Conservation (phyloP, 1,140 invertebrate species). For the Lepidurus arcticus region DNA sequence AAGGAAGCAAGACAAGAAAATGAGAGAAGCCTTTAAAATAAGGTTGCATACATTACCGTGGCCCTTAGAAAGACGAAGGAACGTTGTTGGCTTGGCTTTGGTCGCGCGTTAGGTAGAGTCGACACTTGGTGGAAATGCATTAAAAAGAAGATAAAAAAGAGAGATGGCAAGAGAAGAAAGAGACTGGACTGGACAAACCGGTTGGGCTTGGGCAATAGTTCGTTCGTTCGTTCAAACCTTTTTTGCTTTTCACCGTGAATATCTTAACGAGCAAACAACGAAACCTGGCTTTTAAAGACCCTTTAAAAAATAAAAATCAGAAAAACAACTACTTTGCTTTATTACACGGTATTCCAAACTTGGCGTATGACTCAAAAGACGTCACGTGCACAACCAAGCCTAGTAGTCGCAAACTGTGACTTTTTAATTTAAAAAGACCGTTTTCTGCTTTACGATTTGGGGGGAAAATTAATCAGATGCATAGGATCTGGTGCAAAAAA, state of each 20-base stretch:
- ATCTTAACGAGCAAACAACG: not conserved
- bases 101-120: not conserved
- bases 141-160: not conserved
- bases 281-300: not conserved
- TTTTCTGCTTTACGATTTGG: no score
- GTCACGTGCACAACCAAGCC: no score
- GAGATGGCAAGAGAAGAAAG: not conserved
- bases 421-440: no score
- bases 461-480: no score
- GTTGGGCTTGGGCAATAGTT: not conserved
- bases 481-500: no score
- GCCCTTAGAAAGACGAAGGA: not conserved
- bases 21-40: not conserved
- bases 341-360: not conserved
- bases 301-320: not conserved
- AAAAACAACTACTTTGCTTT: not conserved
- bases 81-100: not conserved
- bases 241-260: not conserved
- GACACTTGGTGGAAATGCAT: not conserved
- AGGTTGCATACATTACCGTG: constrained; percentile 11
- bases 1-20: constrained; percentile 15
- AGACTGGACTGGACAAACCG: constrained; percentile 12
- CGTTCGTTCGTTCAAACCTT: not conserved
- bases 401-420: no score
- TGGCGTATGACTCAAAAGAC: not conserved